Conservation (phyloP, 1,140 invertebrate genomes). For the Rhynchophorus ferrugineus region DNA sequence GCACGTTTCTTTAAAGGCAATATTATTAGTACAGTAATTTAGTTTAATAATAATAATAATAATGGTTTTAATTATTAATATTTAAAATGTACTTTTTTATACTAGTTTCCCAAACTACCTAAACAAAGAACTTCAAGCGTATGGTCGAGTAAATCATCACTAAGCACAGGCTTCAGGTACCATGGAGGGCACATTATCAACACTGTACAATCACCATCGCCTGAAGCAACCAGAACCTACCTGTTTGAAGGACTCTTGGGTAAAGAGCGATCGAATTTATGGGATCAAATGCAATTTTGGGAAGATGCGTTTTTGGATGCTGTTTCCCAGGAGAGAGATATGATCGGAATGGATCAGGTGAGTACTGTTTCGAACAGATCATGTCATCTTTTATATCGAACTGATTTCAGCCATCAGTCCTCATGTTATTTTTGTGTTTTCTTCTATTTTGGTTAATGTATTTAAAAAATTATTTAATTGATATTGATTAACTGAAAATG, state of each 20-base stretch:
- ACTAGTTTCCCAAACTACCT: constrained; percentile 57
- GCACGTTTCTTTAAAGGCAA: too few relatives aligned
- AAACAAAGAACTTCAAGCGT: constrained; percentile 78
- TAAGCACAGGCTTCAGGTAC: constrained; percentile 82
- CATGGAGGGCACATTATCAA: constrained; percentile 81
- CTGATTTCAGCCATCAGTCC: too few relatives aligned
- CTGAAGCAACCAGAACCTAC: constrained; percentile 80
- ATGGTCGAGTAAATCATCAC: constrained; percentile 87
- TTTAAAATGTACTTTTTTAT: background rate
- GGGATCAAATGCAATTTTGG: constrained; percentile 99
- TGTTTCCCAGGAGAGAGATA: constrained; percentile 96
- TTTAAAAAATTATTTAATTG: too few relatives aligned
- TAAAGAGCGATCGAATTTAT: constrained; percentile 70
- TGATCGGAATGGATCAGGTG: constrained; percentile 97
- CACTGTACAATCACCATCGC: constrained; percentile 72
- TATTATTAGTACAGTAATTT: too few relatives aligned
- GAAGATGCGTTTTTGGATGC: constrained; percentile 98
- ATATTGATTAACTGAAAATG: too few relatives aligned
- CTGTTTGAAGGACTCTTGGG: constrained; percentile 78
- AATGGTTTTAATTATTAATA: too few relatives aligned
- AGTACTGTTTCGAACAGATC: background rate
- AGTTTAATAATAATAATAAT: too few relatives aligned
- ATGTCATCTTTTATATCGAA: background rate
- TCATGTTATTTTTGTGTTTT: background rate
- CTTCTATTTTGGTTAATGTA: too few relatives aligned